phyloP scores from a whole-genome alignment of 2,113 vertebrate genomes.

The Aphyosemion australe region DNA sequence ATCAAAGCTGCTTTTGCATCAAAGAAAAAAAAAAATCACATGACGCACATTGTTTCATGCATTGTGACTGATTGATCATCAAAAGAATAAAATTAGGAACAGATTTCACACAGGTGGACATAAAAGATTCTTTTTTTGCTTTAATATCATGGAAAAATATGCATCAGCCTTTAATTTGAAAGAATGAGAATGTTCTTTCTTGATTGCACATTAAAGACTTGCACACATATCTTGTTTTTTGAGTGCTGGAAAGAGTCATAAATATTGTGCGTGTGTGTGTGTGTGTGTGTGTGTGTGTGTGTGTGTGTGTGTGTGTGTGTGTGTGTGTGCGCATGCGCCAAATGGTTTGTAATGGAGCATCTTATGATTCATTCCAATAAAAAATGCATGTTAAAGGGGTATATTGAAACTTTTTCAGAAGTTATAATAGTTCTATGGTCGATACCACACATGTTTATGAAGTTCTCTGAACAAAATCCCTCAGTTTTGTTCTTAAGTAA shows the following conservation, averaged over 20 bases:
- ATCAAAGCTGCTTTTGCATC: slow-evolving; percentile 70
- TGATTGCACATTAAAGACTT: background rate
- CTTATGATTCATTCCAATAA: background rate
- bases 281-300: too few species aligned
- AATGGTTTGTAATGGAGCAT: background rate
- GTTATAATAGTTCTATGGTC: too few species aligned
- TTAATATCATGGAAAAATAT: slow-evolving; percentile 30
- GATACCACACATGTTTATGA: too few species aligned
- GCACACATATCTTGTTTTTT: too few species aligned
- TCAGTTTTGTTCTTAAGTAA: too few species aligned
- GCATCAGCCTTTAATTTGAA: background rate
- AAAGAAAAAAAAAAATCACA: slow-evolving; percentile 56
- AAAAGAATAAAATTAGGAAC: slow-evolving; percentile 63
- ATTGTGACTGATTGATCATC: slow-evolving; percentile 56
- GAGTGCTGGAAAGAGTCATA: too few species aligned
- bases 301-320: too few species aligned
- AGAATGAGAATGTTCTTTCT: background rate
- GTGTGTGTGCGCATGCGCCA: too few species aligned
- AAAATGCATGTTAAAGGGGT: too few species aligned
- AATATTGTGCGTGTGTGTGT: background rate
- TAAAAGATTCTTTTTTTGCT: slow-evolving; percentile 16
- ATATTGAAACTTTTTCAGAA: too few species aligned
- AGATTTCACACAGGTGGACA: slow-evolving; percentile 29
- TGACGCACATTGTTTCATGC: slow-evolving; percentile 47
- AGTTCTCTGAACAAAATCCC: too few species aligned